Conservation (phyloP, 2,888 invertebrate genomes). For the Hemaris fuciformis region DNA sequence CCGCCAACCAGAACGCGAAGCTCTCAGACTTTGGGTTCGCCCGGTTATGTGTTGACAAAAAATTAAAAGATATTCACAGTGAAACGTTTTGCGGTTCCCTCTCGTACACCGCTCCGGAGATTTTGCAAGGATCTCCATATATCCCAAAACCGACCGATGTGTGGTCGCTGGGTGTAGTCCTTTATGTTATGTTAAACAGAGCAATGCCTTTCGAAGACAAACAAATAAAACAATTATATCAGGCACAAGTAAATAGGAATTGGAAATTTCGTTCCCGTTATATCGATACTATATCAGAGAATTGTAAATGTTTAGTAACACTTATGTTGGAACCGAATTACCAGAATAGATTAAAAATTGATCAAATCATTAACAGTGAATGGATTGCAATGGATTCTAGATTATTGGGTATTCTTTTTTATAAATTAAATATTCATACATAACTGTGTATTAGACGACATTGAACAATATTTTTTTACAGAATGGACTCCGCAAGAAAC, state of each 20-base stretch:
- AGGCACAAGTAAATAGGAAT: slow-evolving; percentile 78
- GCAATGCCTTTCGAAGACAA: slow-evolving; percentile 92
- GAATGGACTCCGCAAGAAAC: slow-evolving; percentile 72
- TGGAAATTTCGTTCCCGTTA: slow-evolving; percentile 88
- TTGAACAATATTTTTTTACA: too few relatives aligned
- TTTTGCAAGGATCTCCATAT: slow-evolving; percentile 88
- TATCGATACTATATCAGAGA: slow-evolving; percentile 77
- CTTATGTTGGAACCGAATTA: slow-evolving; percentile 86
- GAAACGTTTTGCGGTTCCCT: slow-evolving; percentile 93
- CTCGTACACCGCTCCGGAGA: slow-evolving; percentile 93
- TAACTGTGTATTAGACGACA: too few relatives aligned
- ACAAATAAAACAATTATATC: slow-evolving; percentile 86
- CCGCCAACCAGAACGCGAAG: slow-evolving; percentile 88
- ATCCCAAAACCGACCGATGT: slow-evolving; percentile 87
- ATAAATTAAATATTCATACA: too few relatives aligned
- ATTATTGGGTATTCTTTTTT: slow-evolving; percentile 54
- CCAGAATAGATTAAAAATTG: slow-evolving; percentile 80
- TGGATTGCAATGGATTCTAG: slow-evolving; percentile 87
- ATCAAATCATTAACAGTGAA: slow-evolving; percentile 77
- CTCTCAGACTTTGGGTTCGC: slow-evolving; percentile 92
- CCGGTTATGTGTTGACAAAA: slow-evolving; percentile 67
- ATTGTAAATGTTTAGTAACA: slow-evolving; percentile 83
- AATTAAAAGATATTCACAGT: slow-evolving; percentile 79
- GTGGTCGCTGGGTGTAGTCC: slow-evolving; percentile 90
- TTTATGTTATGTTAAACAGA: slow-evolving; percentile 91